Conservation (phyloP, 1,140 invertebrate species). For the Nixonia krombeini region DNA sequence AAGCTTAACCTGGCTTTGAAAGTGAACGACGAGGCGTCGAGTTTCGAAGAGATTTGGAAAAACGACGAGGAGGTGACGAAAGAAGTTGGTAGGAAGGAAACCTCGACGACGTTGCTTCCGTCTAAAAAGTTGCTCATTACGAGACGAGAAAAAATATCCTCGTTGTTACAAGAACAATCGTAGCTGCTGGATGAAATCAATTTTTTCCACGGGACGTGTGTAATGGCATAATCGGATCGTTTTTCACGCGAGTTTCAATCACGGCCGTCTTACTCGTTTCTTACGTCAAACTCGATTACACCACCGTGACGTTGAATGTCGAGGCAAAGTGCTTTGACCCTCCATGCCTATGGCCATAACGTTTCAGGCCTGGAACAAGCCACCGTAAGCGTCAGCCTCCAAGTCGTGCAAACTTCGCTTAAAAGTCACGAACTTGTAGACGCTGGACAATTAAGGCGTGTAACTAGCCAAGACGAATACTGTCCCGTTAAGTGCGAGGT, state of each 20-base stretch:
- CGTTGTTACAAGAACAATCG: too few relatives aligned
- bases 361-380: slow-evolving; percentile 43
- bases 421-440: slow-evolving; percentile 57
- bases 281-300: slow-evolving; percentile 50
- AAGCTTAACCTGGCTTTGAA: too few relatives aligned
- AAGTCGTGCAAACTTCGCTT: slow-evolving; percentile 43
- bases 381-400: slow-evolving; percentile 37
- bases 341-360: slow-evolving; percentile 48
- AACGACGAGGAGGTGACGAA: too few relatives aligned
- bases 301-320: slow-evolving; percentile 49
- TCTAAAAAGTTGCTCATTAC: too few relatives aligned
- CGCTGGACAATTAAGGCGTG: slow-evolving; percentile 60
- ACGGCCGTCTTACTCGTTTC: slow-evolving; percentile 41
- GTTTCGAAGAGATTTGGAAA: too few relatives aligned
- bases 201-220: too few relatives aligned
- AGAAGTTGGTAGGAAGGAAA: too few relatives aligned
- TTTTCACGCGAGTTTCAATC: too few relatives aligned
- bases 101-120: too few relatives aligned
- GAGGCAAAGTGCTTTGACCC: slow-evolving; percentile 50
- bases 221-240: too few relatives aligned
- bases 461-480: slow-evolving; percentile 60
- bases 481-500: slow-evolving; percentile 61
- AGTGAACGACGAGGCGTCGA: slow-evolving; percentile 27
- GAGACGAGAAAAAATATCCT: too few relatives aligned
- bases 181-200: too few relatives aligned